Evolutionary conservation across 2,888 invertebrate species (phyloP).

Genomic region (Orthosia incerta): DNA sequence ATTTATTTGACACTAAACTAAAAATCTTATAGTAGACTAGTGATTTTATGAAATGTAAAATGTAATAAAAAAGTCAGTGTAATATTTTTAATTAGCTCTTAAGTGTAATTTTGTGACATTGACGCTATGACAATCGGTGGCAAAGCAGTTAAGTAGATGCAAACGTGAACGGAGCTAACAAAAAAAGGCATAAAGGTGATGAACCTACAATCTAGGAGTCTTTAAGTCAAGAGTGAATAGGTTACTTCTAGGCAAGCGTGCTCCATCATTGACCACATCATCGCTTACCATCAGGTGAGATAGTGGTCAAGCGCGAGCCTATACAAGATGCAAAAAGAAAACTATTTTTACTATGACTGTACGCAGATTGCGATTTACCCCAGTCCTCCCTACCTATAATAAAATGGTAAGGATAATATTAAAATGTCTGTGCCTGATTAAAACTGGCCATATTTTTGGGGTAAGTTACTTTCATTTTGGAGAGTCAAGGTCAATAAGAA

Average conservation of each 20-base stretch:
- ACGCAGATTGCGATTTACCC: constrained; percentile 43
- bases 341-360: constrained; percentile 9
- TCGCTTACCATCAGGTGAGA: too few species aligned
- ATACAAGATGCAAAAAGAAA: too few species aligned
- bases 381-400: constrained; percentile 21
- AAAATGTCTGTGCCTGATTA: constrained; percentile 47
- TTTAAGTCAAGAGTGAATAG: too few species aligned
- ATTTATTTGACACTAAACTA: too few species aligned
- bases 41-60: too few species aligned
- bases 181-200: neutral
- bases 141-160: neutral
- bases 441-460: constrained; percentile 23
- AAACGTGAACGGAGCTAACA: neutral
- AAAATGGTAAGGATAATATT: constrained; percentile 50
- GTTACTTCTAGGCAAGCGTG: too few species aligned
- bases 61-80: neutral
- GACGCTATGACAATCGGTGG: neutral
- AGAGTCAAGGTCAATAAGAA: neutral
- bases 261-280: too few species aligned
- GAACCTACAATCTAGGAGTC: too few species aligned
- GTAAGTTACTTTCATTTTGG: constrained; percentile 14
- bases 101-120: neutral
- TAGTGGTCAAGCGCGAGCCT: too few species aligned
- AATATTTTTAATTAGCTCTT: neutral
- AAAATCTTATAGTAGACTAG: too few species aligned